Evolutionary conservation across 2,113 vertebrate species (phyloP).

Genomic region (Callaeas wilsoni): DNA sequence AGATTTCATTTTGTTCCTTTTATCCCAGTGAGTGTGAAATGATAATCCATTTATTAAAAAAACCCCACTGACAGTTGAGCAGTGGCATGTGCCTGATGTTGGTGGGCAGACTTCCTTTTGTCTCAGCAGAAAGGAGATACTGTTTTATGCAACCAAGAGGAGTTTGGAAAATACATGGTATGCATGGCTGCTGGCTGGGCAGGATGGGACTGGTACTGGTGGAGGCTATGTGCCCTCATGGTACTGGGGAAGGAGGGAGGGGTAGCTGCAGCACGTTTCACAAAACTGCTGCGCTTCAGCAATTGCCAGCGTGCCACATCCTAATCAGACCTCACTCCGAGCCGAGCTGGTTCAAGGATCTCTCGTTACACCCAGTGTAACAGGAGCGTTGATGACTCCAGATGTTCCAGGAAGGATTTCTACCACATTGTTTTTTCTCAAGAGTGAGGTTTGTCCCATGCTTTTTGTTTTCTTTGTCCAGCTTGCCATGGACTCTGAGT

Average conservation of each 20-base stretch:
- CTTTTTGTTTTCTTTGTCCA: conserved; percentile 46
- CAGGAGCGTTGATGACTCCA: neutral
- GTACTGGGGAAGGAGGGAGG: neutral
- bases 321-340: conserved; percentile 9
- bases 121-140: neutral
- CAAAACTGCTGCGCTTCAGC: neutral
- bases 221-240: neutral
- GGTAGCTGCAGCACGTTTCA: neutral
- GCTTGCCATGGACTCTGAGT: neutral
- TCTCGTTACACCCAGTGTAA: neutral
- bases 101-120: neutral
- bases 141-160: neutral
- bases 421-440: neutral
- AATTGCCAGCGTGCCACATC: neutral
- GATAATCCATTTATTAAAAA: neutral
- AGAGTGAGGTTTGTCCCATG: conserved; percentile 30
- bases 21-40: neutral
- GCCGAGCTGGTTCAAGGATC: neutral
- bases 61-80: neutral
- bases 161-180: neutral
- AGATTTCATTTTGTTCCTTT: neutral
- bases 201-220: neutral
- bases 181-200: neutral
- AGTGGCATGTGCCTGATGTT: neutral
- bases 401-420: conserved; percentile 24